Evolutionary conservation across 64 coral and sea anemone species (phyloP).

Genomic region (Montipora foliosa): DNA sequence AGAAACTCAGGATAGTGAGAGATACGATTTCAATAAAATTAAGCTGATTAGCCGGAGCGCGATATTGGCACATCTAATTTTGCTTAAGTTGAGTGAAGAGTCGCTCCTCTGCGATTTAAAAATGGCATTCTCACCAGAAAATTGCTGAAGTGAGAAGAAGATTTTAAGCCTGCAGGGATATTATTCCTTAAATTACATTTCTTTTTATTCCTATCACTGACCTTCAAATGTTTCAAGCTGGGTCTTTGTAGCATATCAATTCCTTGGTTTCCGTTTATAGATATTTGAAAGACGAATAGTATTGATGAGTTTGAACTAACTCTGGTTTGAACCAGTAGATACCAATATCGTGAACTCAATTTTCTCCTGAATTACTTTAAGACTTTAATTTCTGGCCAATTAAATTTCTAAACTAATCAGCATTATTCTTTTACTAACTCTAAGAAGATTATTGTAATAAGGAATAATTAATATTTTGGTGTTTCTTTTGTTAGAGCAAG

Average conservation of each 20-base stretch:
- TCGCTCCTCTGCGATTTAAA: too few species aligned
- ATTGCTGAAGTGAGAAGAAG: too few species aligned
- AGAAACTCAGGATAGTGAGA: conserved; percentile 5
- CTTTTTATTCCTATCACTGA: background rate
- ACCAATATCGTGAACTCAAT: too few species aligned
- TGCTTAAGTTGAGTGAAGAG: too few species aligned
- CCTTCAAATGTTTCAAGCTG: background rate
- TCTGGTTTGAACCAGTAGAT: background rate
- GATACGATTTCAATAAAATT: conserved; percentile 12
- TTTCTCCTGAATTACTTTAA: too few species aligned
- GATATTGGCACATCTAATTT: background rate
- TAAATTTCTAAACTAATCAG: background rate
- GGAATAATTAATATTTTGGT: too few species aligned
- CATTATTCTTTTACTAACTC: too few species aligned
- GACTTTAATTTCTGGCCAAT: background rate
- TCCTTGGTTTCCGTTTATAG: background rate
- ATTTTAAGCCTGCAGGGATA: background rate
- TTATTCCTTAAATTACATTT: background rate
- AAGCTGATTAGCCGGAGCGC: background rate
- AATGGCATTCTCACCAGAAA: too few species aligned
- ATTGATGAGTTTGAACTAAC: background rate
- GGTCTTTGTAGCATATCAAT: background rate
- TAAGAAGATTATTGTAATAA: too few species aligned
- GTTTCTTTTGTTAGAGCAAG: too few species aligned
- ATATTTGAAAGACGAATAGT: background rate